Percentiles rank a stretch among this genome's conserved stretches.
Evolutionary conservation across 2,888 invertebrate species (phyloP).

Genomic region (Syritta pipiens): DNA sequence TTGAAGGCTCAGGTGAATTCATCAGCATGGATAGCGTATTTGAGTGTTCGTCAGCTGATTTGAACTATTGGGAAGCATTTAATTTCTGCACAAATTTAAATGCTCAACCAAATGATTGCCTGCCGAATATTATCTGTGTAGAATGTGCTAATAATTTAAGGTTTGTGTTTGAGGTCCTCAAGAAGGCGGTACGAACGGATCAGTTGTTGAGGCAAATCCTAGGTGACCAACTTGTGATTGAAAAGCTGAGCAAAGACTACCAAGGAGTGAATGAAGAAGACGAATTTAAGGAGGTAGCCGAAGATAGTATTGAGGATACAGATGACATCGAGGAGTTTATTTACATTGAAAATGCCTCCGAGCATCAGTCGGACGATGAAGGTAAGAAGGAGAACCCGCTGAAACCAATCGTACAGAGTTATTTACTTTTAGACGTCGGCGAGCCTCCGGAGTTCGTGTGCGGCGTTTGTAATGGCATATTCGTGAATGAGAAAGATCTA

Average conservation of each 20-base stretch:
- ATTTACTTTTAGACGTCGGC: too few species aligned
- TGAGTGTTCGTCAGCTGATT: not conserved
- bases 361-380: not conserved
- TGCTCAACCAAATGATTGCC: slow-evolving; percentile 51
- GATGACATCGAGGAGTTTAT: slow-evolving; percentile 32
- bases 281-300: not conserved
- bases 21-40: slow-evolving; percentile 63
- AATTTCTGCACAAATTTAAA: slow-evolving; percentile 68
- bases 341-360: not conserved
- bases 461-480: not conserved
- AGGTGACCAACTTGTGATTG: not conserved
- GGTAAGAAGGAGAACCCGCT: too few species aligned
- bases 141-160: slow-evolving; percentile 54
- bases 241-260: not conserved
- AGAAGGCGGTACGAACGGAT: slow-evolving; percentile 61
- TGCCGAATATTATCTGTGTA: slow-evolving; percentile 70
- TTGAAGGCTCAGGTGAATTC: slow-evolving; percentile 54
- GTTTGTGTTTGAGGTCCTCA: slow-evolving; percentile 48
- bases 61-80: slow-evolving; percentile 57
- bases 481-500: not conserved
- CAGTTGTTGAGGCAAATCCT: slow-evolving; percentile 31
- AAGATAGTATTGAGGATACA: slow-evolving; percentile 11
- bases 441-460: too few species aligned
- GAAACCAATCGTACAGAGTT: too few species aligned
- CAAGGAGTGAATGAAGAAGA: not conserved